A percentile compares a stretch with the other conserved stretches of the same genome.
Evolutionary conservation across 2,888 invertebrate species (phyloP).

Genomic region (Kryphioiulus occultus): DNA sequence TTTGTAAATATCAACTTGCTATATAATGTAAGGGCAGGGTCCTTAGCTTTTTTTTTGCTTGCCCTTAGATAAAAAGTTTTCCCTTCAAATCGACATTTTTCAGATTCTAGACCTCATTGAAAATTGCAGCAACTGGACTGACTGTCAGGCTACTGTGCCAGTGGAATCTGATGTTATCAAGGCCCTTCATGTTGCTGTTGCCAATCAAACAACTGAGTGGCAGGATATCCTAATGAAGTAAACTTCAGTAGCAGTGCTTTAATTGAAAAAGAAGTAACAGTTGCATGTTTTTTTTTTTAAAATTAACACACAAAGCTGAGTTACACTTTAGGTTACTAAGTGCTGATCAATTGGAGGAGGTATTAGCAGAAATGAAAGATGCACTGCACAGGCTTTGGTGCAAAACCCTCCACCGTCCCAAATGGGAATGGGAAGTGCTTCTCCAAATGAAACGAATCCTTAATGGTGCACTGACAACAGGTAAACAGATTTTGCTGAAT

Average conservation of each 20-base stretch:
- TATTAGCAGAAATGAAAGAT: neutral
- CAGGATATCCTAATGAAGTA: neutral
- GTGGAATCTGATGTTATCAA: neutral
- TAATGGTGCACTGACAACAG: neutral
- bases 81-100: no score
- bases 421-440: constrained; percentile 30
- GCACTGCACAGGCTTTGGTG: neutral
- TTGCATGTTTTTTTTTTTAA: no score
- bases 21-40: neutral
- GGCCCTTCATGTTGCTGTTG: neutral
- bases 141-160: neutral
- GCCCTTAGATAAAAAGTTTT: no score
- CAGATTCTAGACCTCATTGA: neutral
- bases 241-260: no score
- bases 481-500: neutral
- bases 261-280: no score
- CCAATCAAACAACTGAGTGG: neutral
- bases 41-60: neutral
- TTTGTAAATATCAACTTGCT: neutral
- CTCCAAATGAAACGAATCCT: neutral
- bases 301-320: no score
- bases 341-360: neutral
- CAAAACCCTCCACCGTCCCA: neutral
- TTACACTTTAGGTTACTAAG: neutral
- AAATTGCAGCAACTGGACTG: neutral